Evolutionary conservation across 2,888 invertebrate species (phyloP).

Genomic region (Corbicula japonica): DNA sequence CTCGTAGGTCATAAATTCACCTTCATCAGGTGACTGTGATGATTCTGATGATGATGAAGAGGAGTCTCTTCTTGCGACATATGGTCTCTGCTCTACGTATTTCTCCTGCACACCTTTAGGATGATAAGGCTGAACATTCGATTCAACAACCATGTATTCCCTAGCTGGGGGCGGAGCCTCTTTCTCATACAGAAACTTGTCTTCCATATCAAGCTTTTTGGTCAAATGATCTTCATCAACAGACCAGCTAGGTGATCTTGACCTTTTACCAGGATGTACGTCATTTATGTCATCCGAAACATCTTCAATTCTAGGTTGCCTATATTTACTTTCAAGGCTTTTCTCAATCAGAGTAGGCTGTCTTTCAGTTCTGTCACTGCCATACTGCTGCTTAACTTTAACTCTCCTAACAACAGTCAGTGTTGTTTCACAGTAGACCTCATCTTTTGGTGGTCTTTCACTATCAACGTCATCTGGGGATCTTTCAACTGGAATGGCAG

Average conservation of each 20-base stretch:
- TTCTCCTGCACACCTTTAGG: constrained; percentile 20
- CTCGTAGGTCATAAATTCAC: constrained; percentile 9
- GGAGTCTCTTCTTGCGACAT: not conserved
- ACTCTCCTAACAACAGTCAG: constrained; percentile 59
- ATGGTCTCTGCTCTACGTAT: constrained; percentile 30
- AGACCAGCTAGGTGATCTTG: constrained; percentile 34
- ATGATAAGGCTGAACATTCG: not conserved
- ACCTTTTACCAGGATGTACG: constrained; percentile 27
- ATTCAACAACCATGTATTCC: constrained; percentile 51
- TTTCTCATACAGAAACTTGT: constrained; percentile 22
- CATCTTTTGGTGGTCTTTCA: constrained; percentile 60
- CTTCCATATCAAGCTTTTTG: constrained; percentile 43
- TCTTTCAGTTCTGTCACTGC: constrained; percentile 55
- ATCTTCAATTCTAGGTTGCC: constrained; percentile 42
- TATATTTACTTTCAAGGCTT: constrained; percentile 26
- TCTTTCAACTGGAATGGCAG: constrained; percentile 58
- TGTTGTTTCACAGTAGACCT: constrained; percentile 64
- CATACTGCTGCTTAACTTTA: constrained; percentile 61
- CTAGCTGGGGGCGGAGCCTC: constrained; percentile 55
- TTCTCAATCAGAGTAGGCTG: constrained; percentile 57
- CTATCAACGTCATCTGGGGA: constrained; percentile 39
- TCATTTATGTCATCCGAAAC: constrained; percentile 24
- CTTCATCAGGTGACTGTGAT: constrained; percentile 21
- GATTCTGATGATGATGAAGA: constrained; percentile 34
- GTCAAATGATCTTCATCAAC: constrained; percentile 37